A percentile compares a stretch with the other conserved stretches of the same genome.
These are phyloP conservation scores for Oscarella lobularis DNA, from an alignment of 37 sponge, comb jelly and placozoan species.

Conservation along the genomic window DNA sequence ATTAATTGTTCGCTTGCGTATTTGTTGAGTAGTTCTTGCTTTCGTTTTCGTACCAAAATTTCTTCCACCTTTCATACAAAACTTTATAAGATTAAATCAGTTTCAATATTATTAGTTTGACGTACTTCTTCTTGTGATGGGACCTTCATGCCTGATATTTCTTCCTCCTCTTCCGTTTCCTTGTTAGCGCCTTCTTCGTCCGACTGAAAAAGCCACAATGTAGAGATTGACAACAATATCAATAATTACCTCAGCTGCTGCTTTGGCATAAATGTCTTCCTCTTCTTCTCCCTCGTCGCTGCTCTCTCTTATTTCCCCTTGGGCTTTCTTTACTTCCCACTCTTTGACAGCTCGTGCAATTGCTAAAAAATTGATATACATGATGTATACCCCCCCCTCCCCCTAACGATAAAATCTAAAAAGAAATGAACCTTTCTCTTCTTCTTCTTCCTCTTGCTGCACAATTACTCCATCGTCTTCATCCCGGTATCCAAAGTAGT, in stretches of 20 bases:
- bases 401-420: no score
- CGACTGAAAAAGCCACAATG: neutral
- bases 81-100: neutral
- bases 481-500: slow-evolving; percentile 98
- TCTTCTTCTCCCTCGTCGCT: slow-evolving; percentile 28
- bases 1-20: slow-evolving; percentile 83
- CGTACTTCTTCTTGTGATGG: slow-evolving; percentile 74
- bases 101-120: neutral
- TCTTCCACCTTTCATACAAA: slow-evolving; percentile 44
- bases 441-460: slow-evolving; percentile 66
- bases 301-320: slow-evolving; percentile 12
- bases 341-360: slow-evolving; percentile 30
- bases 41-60: slow-evolving; percentile 69
- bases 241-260: slow-evolving; percentile 4
- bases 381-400: no score
- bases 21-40: slow-evolving; percentile 80
- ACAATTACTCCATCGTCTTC: slow-evolving; percentile 92
- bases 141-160: slow-evolving; percentile 8
- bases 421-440: slow-evolving; percentile 64
- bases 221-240: neutral
- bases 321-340: slow-evolving; percentile 54
- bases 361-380: no score
- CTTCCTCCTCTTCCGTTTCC: slow-evolving; percentile 17
- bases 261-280: slow-evolving; percentile 66
- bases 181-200: slow-evolving; percentile 33